phyloP scores from a whole-genome alignment of 2,888 invertebrate species.

The Agonopterix alstromeriana region DNA sequence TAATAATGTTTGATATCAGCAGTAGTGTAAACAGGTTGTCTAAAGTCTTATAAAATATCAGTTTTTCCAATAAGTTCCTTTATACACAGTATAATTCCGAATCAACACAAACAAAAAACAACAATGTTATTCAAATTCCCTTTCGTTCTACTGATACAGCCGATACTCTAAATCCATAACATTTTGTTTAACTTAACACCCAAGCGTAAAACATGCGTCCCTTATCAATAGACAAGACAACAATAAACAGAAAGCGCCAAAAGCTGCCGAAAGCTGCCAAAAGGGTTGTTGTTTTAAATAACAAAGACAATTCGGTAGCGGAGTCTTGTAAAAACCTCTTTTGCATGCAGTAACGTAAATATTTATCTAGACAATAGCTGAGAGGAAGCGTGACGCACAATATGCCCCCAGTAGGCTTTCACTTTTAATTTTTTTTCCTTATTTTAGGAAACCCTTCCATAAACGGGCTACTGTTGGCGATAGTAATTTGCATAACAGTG shows the following conservation, averaged over 20 bases:
- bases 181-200: background rate
- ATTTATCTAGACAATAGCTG: constrained; percentile 59
- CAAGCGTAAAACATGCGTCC: constrained; percentile 13
- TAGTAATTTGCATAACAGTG: constrained; percentile 69
- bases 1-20: too few species aligned
- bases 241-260: constrained; percentile 43
- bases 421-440: constrained; percentile 59
- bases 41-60: too few species aligned
- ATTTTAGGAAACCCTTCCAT: constrained; percentile 64
- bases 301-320: constrained; percentile 65
- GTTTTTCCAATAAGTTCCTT: too few species aligned
- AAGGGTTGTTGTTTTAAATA: constrained; percentile 69
- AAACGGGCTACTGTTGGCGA: constrained; percentile 57
- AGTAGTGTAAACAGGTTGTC: too few species aligned
- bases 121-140: too few species aligned
- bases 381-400: constrained; percentile 63
- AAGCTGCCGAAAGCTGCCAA: constrained; percentile 57
- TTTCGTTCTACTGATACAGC: too few species aligned
- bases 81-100: too few species aligned
- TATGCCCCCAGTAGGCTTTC: constrained; percentile 68
- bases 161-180: too few species aligned
- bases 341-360: constrained; percentile 71
- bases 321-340: constrained; percentile 58
- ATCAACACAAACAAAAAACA: too few species aligned
- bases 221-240: constrained; percentile 29